These are phyloP conservation scores for Apamea epomidion DNA, from an alignment of 2,888 invertebrate genomes.

Conservation along the genomic window DNA sequence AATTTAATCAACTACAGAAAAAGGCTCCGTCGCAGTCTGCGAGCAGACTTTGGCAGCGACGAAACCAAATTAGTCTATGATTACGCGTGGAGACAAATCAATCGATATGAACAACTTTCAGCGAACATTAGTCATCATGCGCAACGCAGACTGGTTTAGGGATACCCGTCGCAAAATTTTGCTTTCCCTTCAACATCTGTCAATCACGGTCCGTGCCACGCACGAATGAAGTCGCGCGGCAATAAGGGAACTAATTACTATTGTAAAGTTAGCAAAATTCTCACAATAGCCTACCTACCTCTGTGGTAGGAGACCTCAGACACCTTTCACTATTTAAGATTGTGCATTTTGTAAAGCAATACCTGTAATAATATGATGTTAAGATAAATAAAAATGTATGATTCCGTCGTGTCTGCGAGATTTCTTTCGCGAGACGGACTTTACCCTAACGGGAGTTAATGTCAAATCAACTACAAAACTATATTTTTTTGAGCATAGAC, in stretches of 20 bases:
- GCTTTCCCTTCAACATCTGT: conserved; percentile 25
- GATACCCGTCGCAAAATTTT: conserved; percentile 65
- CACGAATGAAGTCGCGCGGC: background rate
- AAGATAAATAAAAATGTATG: background rate
- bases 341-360: background rate
- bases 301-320: background rate
- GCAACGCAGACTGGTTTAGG: conserved; percentile 71
- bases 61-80: conserved; percentile 85
- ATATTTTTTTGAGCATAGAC: background rate
- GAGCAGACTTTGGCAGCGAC: conserved; percentile 87
- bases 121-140: conserved; percentile 73
- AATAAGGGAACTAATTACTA: background rate
- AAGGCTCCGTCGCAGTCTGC: conserved; percentile 85
- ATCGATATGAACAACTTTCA: conserved; percentile 78
- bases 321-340: background rate
- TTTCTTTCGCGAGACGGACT: background rate
- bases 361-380: background rate
- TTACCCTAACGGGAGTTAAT: background rate
- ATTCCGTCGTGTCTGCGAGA: background rate
- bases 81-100: conserved; percentile 77
- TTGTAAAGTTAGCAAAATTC: background rate
- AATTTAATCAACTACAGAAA: conserved; percentile 72
- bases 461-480: background rate
- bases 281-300: background rate
- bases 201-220: background rate